phyloP scores from a whole-genome alignment of 1,140 invertebrate genomes.

The Eupeodes corollae region DNA sequence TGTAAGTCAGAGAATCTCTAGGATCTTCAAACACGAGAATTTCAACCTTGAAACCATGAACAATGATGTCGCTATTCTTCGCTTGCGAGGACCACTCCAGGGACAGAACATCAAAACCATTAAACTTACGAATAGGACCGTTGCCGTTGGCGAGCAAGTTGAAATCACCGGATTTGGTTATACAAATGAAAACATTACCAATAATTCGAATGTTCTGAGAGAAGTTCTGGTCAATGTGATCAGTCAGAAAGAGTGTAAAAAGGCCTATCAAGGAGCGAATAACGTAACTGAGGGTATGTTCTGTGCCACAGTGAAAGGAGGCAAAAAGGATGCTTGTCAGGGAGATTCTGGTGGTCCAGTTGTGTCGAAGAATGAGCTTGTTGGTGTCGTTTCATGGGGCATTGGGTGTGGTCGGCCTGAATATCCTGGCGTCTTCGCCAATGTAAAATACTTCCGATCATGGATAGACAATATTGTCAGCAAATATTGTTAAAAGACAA shows the following conservation, averaged over 20 bases:
- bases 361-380: background rate
- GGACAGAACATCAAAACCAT: no score
- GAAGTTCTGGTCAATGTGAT: background rate
- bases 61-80: no score
- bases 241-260: background rate
- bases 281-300: constrained; percentile 8
- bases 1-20: no score
- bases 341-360: constrained; percentile 1
- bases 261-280: background rate
- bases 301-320: background rate
- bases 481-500: constrained; percentile 1
- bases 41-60: no score
- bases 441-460: background rate
- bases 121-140: no score
- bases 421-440: background rate
- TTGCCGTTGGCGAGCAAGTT: no score
- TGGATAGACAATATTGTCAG: constrained; percentile 5
- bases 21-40: no score
- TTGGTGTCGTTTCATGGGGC: background rate
- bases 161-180: no score
- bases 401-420: background rate
- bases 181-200: no score
- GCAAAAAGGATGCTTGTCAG: background rate
- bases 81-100: no score
- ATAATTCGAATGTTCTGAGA: background rate